phyloP scores from a whole-genome alignment of 2,888 invertebrate species.

The Endotricha flammealis region DNA sequence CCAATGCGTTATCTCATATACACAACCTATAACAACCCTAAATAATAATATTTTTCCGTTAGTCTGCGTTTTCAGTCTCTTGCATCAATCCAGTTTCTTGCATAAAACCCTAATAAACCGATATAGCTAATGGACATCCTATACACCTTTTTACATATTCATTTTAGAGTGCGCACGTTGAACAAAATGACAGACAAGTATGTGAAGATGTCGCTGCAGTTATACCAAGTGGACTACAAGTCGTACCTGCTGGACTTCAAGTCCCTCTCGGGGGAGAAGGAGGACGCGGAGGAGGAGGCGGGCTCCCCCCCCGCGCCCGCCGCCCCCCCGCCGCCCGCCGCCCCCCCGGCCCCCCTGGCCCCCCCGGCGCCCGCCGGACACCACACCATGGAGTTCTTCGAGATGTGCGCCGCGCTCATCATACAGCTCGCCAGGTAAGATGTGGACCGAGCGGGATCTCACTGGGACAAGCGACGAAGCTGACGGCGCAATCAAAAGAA shows the following conservation, averaged over 20 bases:
- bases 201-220: constrained; percentile 98
- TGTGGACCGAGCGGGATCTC: too few relatives aligned
- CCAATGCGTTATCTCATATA: too few relatives aligned
- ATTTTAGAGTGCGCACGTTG: constrained; percentile 88
- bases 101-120: too few relatives aligned
- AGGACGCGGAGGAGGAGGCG: constrained; percentile 66
- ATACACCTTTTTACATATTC: constrained; percentile 6
- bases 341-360: constrained; percentile 35
- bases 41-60: too few relatives aligned
- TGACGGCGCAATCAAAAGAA: too few relatives aligned
- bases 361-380: constrained; percentile 80
- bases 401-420: constrained; percentile 99
- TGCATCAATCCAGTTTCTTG: too few relatives aligned
- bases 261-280: constrained; percentile 89
- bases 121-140: too few relatives aligned
- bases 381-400: constrained; percentile 99
- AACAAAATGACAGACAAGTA: constrained; percentile 90
- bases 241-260: constrained; percentile 99
- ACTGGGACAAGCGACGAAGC: too few relatives aligned
- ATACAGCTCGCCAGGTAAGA: constrained; percentile 97
- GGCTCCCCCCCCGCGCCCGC: constrained; percentile 38
- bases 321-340: constrained; percentile 32
- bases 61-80: too few relatives aligned
- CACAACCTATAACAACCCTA: too few relatives aligned
- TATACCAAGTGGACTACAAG: constrained; percentile 99